Evolutionary conservation across 2,888 invertebrate genomes (phyloP).

Genomic region (Micoletzkya japonica): DNA sequence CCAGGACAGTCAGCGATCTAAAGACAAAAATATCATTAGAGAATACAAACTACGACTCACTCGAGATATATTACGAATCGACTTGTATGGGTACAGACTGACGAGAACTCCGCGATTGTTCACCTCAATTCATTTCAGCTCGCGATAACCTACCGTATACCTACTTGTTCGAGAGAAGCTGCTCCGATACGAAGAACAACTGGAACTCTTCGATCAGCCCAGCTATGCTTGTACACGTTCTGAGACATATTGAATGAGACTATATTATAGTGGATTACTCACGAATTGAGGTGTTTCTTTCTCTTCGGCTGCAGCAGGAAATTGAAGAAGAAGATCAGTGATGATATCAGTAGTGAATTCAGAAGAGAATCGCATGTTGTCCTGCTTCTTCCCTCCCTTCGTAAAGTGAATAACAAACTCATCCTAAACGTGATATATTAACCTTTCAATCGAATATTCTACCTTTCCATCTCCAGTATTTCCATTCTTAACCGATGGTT

Average conservation of each 20-base stretch:
- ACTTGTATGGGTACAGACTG: slow-evolving; percentile 39
- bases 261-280: slow-evolving; percentile 2
- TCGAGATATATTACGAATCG: slow-evolving; percentile 38
- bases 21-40: slow-evolving; percentile 23
- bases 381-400: slow-evolving; percentile 78
- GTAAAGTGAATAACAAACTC: slow-evolving; percentile 74
- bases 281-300: slow-evolving; percentile 22
- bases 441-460: neutral
- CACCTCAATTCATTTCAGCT: neutral
- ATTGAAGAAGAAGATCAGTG: slow-evolving; percentile 77
- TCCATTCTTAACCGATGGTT: slow-evolving; percentile 63
- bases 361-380: slow-evolving; percentile 92
- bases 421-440: slow-evolving; percentile 47
- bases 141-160: slow-evolving; percentile 64
- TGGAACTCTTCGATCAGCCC: slow-evolving; percentile 88
- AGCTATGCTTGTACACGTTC: slow-evolving; percentile 86
- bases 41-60: neutral
- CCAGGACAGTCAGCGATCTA: slow-evolving; percentile 86
- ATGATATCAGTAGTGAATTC: slow-evolving; percentile 89
- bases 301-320: slow-evolving; percentile 49
- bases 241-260: no score
- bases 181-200: slow-evolving; percentile 88
- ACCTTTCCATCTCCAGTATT: slow-evolving; percentile 61
- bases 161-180: slow-evolving; percentile 81
- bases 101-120: slow-evolving; percentile 12